Base-by-base conservation (phyloP, 2,113 vertebrate species). In the Halichoeres trimaculatus region DNA sequence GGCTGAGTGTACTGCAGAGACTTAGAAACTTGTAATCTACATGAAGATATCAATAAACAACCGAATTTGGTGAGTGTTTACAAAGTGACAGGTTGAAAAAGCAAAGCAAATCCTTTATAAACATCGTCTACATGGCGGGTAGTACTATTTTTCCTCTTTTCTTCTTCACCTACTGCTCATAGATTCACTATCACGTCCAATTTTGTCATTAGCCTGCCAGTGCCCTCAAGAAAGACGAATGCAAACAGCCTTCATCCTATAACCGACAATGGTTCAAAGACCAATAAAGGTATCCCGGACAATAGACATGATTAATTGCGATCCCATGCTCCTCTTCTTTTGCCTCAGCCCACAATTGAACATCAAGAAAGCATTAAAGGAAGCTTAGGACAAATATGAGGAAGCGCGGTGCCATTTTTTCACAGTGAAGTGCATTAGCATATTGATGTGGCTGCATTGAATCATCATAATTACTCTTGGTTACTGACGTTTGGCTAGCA, bases 301-400 rank as follows among this genome's bases (percentile, higher is more conserved):
- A 40, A 30, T 8, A 50, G 64, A 60, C 74, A 60, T 88, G 86
- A 89, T 90, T 87, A 80, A 92, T 90, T 80, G 70, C 70, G 65
- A 54, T 54, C 36, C 53, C 13, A 61, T 12, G 17, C 69, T 74
- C 66, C 58, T 48, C 34, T 59, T 45, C 54, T 78, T 85, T 70
- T 52, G 24, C 63, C 69, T 35, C 59, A 48, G 72, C 69, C 43
- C 43, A 22, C 75, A 72, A 81, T 86, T 36, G 58, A 77, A 88
- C 58, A 73, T 58, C 70, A 88, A 78, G 10, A 16, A 77, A 75
- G 51, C 55, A 47, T 13, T 34, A 54, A 59, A 56, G 66, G 81
- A 86, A 78, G 79, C 67, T 41, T 19, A 13, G 70, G 61, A 45
- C 71, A 40, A 78, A 74, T 62, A 41, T 19, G 41, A 86, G 85